A percentile compares a stretch with the other conserved stretches of the same genome.
Conservation (phyloP, 2,888 invertebrate species). For the Galeopsomyia nigrocyanea region DNA sequence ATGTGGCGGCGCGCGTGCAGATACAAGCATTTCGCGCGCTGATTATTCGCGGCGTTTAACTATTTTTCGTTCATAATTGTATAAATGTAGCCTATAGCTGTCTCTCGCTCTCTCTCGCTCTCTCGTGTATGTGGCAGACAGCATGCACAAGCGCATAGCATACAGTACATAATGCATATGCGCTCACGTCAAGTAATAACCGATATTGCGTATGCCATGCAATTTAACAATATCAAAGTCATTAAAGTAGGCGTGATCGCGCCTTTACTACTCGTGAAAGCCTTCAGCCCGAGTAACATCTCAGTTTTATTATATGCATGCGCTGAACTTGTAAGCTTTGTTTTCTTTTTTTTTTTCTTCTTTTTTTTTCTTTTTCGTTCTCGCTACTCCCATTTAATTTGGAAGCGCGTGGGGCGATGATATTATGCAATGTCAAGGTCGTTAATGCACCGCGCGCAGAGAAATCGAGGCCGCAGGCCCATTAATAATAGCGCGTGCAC, state of each 20-base stretch:
- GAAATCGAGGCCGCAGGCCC: neutral
- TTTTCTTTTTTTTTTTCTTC: neutral
- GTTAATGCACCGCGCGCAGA: conserved; percentile 35
- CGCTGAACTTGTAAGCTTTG: too few relatives aligned
- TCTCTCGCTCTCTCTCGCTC: too few relatives aligned
- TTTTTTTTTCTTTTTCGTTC: neutral
- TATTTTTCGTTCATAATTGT: too few relatives aligned
- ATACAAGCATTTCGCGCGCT: too few relatives aligned
- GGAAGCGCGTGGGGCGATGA: conserved; percentile 11
- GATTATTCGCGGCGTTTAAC: too few relatives aligned
- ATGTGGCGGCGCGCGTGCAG: too few relatives aligned
- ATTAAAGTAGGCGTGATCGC: conserved; percentile 25
- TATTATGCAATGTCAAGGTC: conserved; percentile 41
- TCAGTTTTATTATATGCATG: neutral
- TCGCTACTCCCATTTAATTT: neutral
- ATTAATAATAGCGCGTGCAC: conserved; percentile 19
- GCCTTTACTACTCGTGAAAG: neutral
- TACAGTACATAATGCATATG: neutral
- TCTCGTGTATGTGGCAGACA: too few relatives aligned
- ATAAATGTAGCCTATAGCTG: too few relatives aligned
- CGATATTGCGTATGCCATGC: conserved; percentile 12
- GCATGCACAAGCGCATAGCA: too few relatives aligned
- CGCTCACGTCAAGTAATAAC: neutral
- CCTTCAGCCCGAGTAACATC: too few relatives aligned
- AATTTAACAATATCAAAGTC: conserved; percentile 32